Conservation (phyloP, 2,113 vertebrate species). For the Alaudala cheleensis region DNA sequence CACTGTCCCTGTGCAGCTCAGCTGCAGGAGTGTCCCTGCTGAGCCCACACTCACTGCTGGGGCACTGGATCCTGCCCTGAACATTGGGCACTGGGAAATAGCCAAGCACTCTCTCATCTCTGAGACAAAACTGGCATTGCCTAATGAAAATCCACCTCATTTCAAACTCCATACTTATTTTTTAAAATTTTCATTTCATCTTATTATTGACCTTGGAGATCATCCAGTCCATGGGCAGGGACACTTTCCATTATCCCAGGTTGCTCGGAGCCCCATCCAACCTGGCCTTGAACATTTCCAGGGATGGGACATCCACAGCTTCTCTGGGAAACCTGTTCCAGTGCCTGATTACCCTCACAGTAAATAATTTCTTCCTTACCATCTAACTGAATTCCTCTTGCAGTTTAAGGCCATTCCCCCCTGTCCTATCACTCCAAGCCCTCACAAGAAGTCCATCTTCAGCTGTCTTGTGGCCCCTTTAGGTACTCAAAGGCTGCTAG, state of each 20-base stretch:
- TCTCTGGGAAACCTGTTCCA: not conserved
- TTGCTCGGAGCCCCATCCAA: not conserved
- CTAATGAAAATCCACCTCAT: not conserved
- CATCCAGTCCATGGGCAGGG: not conserved
- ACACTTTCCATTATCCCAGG: not conserved
- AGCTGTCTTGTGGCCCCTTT: not conserved
- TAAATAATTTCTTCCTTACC: not conserved
- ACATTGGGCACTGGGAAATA: fast-evolving
- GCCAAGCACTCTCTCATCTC: not conserved
- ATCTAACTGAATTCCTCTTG: not conserved
- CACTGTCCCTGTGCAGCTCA: not conserved
- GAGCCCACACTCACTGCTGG: fast-evolving
- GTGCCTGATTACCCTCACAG: not conserved
- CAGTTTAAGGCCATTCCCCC: not conserved
- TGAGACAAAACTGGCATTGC: not conserved
- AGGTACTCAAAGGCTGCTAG: not conserved
- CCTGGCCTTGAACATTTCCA: not conserved
- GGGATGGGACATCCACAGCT: not conserved
- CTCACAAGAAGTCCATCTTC: not conserved
- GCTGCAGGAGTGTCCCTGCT: not conserved
- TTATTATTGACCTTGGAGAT: not conserved
- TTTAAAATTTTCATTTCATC: not conserved
- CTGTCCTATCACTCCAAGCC: not conserved
- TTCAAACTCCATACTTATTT: not conserved
- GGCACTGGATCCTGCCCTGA: fast-evolving